phyloP scores from a whole-genome alignment of 2,113 vertebrate genomes.

The Apodemus sylvaticus region DNA sequence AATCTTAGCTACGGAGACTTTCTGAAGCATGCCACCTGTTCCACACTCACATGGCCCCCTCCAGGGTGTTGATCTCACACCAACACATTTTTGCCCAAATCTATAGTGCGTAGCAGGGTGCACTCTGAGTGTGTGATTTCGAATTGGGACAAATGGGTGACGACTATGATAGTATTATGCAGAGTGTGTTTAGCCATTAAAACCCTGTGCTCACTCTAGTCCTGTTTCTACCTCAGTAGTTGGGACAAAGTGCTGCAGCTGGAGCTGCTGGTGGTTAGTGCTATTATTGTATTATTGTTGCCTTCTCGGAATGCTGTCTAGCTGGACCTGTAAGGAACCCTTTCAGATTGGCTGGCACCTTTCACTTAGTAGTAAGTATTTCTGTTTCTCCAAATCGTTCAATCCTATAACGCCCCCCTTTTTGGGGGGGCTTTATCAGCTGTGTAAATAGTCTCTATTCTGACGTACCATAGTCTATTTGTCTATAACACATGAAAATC shows the following conservation, averaged over 20 bases:
- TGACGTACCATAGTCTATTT: neutral
- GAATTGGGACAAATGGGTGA: neutral
- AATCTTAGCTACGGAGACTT: neutral
- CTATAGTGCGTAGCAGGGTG: neutral
- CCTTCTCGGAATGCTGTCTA: neutral
- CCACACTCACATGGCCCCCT: neutral
- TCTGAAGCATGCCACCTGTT: too few species aligned
- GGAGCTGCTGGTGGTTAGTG: neutral
- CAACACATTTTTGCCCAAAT: neutral
- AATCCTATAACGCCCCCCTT: neutral
- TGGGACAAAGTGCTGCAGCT: neutral
- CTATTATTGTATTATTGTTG: neutral
- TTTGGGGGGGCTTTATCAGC: neutral
- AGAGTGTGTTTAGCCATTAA: neutral
- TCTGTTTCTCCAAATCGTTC: neutral
- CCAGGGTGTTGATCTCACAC: neutral
- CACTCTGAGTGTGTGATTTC: neutral
- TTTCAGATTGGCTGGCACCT: neutral
- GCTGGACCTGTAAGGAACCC: neutral
- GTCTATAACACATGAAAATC: neutral
- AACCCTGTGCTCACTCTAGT: neutral
- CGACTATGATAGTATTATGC: too few species aligned
- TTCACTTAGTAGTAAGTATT: neutral
- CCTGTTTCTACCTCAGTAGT: neutral
- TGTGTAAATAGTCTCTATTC: neutral